A percentile compares a stretch with the other conserved stretches of the same genome.
phyloP scores from a whole-genome alignment of 1,140 invertebrate species.

The Grapholita molesta region DNA sequence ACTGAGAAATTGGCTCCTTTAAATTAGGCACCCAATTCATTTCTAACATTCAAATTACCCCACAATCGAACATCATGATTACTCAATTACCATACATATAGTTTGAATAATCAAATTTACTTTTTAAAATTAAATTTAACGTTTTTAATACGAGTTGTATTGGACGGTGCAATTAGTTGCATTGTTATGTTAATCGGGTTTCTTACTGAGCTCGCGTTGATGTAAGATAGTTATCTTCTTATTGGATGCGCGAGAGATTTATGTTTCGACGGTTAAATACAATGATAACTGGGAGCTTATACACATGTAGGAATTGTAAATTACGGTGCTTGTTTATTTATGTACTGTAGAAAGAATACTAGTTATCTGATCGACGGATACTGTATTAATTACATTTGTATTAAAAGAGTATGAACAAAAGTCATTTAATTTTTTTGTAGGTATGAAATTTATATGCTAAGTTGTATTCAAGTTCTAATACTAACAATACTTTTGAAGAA shows the following conservation, averaged over 20 bases:
- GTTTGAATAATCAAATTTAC: slow-evolving; percentile 13
- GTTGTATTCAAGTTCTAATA: background rate
- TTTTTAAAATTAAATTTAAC: slow-evolving; percentile 6
- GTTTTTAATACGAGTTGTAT: slow-evolving; percentile 4
- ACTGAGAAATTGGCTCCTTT: background rate
- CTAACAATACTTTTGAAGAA: background rate
- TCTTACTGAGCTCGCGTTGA: slow-evolving; percentile 37
- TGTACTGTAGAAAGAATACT: background rate
- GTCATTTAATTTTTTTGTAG: background rate
- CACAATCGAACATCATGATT: slow-evolving; percentile 8
- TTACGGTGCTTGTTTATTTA: background rate
- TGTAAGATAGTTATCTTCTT: slow-evolving; percentile 45
- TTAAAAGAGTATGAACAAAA: background rate
- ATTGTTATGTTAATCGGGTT: slow-evolving; percentile 45
- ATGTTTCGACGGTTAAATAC: slow-evolving; percentile 27
- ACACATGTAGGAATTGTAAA: slow-evolving; percentile 1
- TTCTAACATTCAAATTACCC: background rate
- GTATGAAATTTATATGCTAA: background rate
- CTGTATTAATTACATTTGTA: background rate
- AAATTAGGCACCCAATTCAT: background rate
- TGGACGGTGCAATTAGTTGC: slow-evolving; percentile 34
- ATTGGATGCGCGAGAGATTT: slow-evolving; percentile 43
- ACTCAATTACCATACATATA: slow-evolving; percentile 13
- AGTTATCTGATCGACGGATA: background rate
- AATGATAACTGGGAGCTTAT: slow-evolving; percentile 10